Conservation (phyloP, 2,888 invertebrate genomes). For the Himalopsyche kuldschensis region DNA sequence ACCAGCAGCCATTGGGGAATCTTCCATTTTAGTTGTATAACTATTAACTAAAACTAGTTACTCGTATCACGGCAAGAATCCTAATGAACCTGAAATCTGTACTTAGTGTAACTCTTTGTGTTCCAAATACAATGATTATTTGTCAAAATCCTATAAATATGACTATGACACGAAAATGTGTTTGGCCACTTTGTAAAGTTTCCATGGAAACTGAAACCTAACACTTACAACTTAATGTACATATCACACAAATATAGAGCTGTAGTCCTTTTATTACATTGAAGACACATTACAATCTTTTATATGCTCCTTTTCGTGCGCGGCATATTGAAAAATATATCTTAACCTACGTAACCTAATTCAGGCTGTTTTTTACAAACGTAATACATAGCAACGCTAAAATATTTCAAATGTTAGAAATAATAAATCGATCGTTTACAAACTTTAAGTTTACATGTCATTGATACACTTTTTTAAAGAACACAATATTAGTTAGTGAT, state of each 20-base stretch:
- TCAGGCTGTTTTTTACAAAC: too few species aligned
- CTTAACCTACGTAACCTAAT: too few species aligned
- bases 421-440: too few species aligned
- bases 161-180: background rate
- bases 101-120: background rate
- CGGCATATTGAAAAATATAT: too few species aligned
- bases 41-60: background rate
- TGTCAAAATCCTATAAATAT: background rate
- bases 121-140: background rate
- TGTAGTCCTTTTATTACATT: background rate
- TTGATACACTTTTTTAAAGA: too few species aligned
- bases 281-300: too few species aligned
- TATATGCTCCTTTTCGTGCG: too few species aligned
- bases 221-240: background rate
- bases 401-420: too few species aligned
- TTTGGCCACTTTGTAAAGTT: background rate
- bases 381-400: too few species aligned
- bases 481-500: too few species aligned
- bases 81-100: background rate
- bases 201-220: background rate
- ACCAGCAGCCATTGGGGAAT: background rate
- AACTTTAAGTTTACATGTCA: too few species aligned
- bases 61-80: background rate
- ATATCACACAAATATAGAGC: background rate
- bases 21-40: background rate